phyloP scores from a whole-genome alignment of 1,140 invertebrate genomes.

The Lutraria rhynchaena region DNA sequence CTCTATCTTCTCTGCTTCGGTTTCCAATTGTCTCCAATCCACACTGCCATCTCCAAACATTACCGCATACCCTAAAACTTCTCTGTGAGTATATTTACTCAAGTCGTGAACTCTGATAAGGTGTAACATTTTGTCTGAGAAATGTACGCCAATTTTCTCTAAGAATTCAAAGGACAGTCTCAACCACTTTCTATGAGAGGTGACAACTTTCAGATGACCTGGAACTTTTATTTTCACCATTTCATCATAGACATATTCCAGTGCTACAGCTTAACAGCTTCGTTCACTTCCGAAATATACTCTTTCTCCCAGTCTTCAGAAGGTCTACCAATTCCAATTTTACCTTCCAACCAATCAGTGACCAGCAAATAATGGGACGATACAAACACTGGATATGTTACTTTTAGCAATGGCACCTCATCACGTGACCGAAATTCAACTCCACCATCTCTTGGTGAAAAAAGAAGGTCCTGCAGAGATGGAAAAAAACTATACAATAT shows the following conservation, averaged over 20 bases:
- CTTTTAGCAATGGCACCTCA: slow-evolving; percentile 20
- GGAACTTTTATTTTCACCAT: slow-evolving; percentile 44
- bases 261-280: not conserved
- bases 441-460: not conserved
- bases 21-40: slow-evolving; percentile 28
- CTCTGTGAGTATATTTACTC: slow-evolving; percentile 50
- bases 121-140: slow-evolving; percentile 38
- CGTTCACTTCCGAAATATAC: slow-evolving; percentile 26
- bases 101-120: slow-evolving; percentile 34
- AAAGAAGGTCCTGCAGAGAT: slow-evolving; percentile 1
- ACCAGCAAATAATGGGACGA: slow-evolving; percentile 6
- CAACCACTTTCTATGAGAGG: slow-evolving; percentile 45
- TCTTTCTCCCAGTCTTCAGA: slow-evolving; percentile 17
- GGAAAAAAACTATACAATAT: not conserved
- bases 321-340: slow-evolving; percentile 20
- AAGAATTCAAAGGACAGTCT: slow-evolving; percentile 28
- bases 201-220: slow-evolving; percentile 26
- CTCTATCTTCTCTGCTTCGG: slow-evolving; percentile 43
- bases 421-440: not conserved
- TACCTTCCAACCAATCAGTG: slow-evolving; percentile 31
- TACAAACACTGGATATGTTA: not conserved
- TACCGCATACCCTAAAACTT: slow-evolving; percentile 51
- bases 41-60: slow-evolving; percentile 49
- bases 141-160: slow-evolving; percentile 10
- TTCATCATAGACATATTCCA: slow-evolving; percentile 11